Evolutionary conservation across 2,888 invertebrate genomes (phyloP).

Genomic region (Steinernema hermaphroditum): DNA sequence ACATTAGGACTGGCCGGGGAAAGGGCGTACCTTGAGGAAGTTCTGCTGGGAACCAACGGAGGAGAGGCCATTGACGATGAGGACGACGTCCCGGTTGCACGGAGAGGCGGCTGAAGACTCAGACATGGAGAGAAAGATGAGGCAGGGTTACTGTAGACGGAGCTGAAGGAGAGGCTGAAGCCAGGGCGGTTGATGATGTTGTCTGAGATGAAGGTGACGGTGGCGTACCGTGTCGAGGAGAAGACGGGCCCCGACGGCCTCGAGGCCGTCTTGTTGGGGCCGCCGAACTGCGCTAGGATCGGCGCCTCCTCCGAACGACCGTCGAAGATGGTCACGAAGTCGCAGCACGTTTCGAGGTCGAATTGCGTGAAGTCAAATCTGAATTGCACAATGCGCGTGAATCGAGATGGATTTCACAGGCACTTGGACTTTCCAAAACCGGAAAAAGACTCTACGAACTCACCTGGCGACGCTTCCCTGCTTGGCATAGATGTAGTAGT

Average conservation of each 20-base stretch:
- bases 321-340: constrained; percentile 50
- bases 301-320: constrained; percentile 38
- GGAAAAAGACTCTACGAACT: not conserved
- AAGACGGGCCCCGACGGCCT: constrained; percentile 43
- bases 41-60: constrained; percentile 46
- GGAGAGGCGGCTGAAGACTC: constrained; percentile 46
- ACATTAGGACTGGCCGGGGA: not conserved
- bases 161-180: constrained; percentile 47
- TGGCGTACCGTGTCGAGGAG: constrained; percentile 44
- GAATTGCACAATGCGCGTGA: constrained; percentile 6
- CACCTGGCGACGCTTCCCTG: constrained; percentile 46
- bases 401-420: not conserved
- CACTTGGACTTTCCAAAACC: too few species aligned
- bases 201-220: constrained; percentile 48
- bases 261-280: constrained; percentile 44
- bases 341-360: constrained; percentile 46
- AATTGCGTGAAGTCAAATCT: constrained; percentile 46
- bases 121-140: not conserved
- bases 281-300: constrained; percentile 50
- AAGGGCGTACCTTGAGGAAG: constrained; percentile 40
- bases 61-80: constrained; percentile 48
- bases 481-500: constrained; percentile 46
- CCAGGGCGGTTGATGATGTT: constrained; percentile 44
- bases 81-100: constrained; percentile 52
- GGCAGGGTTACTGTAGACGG: constrained; percentile 40